phyloP scores from a whole-genome alignment of 2,888 invertebrate genomes.

The Rhagonycha fulva region DNA sequence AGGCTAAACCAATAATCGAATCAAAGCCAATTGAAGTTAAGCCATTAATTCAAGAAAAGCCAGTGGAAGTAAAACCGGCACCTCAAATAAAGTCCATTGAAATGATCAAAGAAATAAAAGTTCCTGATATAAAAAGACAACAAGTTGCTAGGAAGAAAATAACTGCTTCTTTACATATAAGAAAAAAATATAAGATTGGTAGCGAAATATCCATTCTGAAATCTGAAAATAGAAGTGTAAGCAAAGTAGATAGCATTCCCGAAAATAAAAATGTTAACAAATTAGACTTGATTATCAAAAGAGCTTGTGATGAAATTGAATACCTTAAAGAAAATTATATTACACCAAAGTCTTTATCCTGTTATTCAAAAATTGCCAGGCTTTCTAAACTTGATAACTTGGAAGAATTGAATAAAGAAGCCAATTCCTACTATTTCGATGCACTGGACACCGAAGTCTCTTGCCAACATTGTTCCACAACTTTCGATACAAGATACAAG shows the following conservation, averaged over 20 bases:
- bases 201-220: conserved; percentile 24
- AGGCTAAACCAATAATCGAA: not conserved
- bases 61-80: not conserved
- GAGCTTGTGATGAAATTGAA: conserved; percentile 7
- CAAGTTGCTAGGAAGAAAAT: not conserved
- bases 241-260: not conserved
- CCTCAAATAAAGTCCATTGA: not conserved
- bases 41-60: not conserved
- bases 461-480: conserved; percentile 9
- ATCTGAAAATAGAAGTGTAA: not conserved
- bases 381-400: not conserved
- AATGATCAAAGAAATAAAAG: not conserved
- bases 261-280: not conserved
- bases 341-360: conserved; percentile 2
- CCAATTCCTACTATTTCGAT: conserved; percentile 7
- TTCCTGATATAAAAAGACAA: not conserved
- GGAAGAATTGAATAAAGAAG: conserved; percentile 5
- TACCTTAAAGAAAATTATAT: conserved; percentile 12
- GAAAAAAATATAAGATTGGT: conserved; percentile 26
- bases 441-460: not conserved
- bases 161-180: conserved; percentile 6
- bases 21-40: not conserved
- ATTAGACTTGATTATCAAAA: not conserved
- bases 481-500: conserved; percentile 7
- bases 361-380: not conserved